phyloP scores from a whole-genome alignment of 2,888 invertebrate species.

The Drosophila nr. perissopoda region DNA sequence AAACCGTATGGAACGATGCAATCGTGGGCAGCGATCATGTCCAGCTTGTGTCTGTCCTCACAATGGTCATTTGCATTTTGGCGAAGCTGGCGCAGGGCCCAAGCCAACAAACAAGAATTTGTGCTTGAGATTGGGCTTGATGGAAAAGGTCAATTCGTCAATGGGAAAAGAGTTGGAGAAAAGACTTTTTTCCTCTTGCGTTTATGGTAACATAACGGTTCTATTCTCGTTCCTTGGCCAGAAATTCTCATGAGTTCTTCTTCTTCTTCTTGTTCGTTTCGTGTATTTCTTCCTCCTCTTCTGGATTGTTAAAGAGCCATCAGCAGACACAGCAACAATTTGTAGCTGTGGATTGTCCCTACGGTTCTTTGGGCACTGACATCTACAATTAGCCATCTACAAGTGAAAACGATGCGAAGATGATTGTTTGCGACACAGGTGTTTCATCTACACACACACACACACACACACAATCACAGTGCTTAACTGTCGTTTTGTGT shows the following conservation, averaged over 20 bases:
- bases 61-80: conserved; percentile 67
- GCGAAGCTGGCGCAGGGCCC: conserved; percentile 42
- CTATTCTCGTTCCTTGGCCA: conserved; percentile 45
- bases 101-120: conserved; percentile 16
- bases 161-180: conserved; percentile 52
- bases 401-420: conserved; percentile 53
- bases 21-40: conserved; percentile 55
- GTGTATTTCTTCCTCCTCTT: conserved; percentile 3
- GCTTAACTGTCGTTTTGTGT: conserved; percentile 7
- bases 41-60: conserved; percentile 17
- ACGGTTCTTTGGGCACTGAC: conserved; percentile 32
- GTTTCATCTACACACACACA: conserved; percentile 28
- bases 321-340: conserved; percentile 35
- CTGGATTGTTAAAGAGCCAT: conserved; percentile 45
- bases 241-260: conserved; percentile 46
- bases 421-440: conserved; percentile 42
- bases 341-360: conserved; percentile 50
- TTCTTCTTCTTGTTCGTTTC: not conserved
- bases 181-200: conserved; percentile 29
- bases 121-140: conserved; percentile 27
- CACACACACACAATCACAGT: not conserved
- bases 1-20: conserved; percentile 19
- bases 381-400: conserved; percentile 47
- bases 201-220: conserved; percentile 67
- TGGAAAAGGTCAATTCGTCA: conserved; percentile 72